Conservation (phyloP, 2,888 invertebrate genomes). For the Epiblema foenella region DNA sequence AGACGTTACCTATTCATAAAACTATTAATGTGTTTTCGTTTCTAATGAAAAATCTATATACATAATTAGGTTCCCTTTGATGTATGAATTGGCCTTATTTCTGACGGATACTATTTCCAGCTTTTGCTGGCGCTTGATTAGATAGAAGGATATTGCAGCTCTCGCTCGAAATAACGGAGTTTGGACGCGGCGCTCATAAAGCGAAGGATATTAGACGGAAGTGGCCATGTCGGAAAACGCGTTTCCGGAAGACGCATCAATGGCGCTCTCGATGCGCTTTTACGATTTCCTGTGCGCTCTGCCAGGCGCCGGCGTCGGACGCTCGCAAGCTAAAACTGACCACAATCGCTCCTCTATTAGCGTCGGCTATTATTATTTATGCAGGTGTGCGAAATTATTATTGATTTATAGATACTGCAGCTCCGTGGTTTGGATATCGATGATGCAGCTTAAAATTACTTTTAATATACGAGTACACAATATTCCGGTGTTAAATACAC, state of each 20-base stretch:
- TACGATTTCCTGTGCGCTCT: constrained; percentile 78
- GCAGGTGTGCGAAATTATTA: constrained; percentile 7
- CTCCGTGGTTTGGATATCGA: background rate
- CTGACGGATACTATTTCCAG: constrained; percentile 10
- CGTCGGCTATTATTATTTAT: constrained; percentile 27
- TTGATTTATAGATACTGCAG: background rate
- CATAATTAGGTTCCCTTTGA: constrained; percentile 24
- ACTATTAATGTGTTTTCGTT: constrained; percentile 18
- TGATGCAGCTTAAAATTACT: background rate
- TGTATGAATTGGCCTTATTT: constrained; percentile 37
- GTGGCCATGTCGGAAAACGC: constrained; percentile 71
- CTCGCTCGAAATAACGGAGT: constrained; percentile 63
- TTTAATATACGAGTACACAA: background rate
- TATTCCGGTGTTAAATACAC: background rate
- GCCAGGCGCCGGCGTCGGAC: constrained; percentile 51
- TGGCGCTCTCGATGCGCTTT: constrained; percentile 78
- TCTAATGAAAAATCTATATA: constrained; percentile 10
- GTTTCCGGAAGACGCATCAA: constrained; percentile 75
- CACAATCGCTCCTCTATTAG: constrained; percentile 57
- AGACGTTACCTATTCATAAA: constrained; percentile 27
- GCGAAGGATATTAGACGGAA: constrained; percentile 71
- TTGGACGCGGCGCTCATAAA: constrained; percentile 67
- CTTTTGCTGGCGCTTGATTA: constrained; percentile 30
- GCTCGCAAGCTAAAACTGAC: constrained; percentile 55
- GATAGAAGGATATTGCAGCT: constrained; percentile 41